Conservation (phyloP, 1,140 invertebrate species). For the Theocolax elegans region DNA sequence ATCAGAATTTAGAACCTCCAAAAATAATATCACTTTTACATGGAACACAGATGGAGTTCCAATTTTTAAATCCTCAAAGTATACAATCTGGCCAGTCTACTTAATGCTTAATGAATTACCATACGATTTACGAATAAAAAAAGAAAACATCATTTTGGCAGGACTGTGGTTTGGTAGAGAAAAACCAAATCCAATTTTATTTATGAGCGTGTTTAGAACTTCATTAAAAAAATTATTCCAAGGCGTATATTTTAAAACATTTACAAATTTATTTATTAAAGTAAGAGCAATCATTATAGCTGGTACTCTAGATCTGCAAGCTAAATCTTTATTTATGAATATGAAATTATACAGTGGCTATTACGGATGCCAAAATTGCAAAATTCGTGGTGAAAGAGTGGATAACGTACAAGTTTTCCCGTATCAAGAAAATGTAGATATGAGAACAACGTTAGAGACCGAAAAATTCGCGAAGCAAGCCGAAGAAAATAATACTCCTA, state of each 20-base stretch:
- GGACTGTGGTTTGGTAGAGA: constrained; percentile 26
- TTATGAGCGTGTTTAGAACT: neutral
- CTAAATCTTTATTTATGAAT: neutral
- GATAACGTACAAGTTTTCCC: neutral
- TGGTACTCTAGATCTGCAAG: neutral
- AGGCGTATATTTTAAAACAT: neutral
- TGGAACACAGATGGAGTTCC: too few species aligned
- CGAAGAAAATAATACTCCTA: neutral
- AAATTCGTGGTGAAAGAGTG: too few species aligned
- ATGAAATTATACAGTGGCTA: constrained; percentile 4
- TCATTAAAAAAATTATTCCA: neutral
- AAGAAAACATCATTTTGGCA: constrained; percentile 32
- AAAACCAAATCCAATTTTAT: constrained; percentile 29
- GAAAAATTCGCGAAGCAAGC: neutral
- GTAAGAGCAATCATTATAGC: neutral
- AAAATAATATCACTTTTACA: too few species aligned
- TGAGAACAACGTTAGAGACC: constrained; percentile 7
- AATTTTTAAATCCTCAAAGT: too few species aligned
- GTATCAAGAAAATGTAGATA: neutral
- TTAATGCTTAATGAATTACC: neutral
- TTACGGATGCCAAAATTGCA: too few species aligned
- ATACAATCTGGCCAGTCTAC: too few species aligned
- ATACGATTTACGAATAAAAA: too few species aligned
- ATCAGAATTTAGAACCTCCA: too few species aligned
- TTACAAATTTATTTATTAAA: too few species aligned